A percentile compares a stretch with the other conserved stretches of the same genome.
These are phyloP conservation scores for Zaprionus lachaisei DNA, from an alignment of 1,140 invertebrate species.

Conservation along the genomic window DNA sequence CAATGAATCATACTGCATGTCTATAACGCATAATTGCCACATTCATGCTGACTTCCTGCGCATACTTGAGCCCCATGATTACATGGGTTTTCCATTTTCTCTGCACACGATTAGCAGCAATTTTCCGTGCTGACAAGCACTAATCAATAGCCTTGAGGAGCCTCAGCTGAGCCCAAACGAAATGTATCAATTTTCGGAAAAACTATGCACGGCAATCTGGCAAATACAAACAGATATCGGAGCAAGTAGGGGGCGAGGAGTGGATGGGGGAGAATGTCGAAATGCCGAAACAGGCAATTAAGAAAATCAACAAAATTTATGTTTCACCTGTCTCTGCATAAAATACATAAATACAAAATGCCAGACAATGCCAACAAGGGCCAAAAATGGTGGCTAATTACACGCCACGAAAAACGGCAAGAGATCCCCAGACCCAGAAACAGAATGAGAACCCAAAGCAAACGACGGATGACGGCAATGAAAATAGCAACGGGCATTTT, in stretches of 20 bases:
- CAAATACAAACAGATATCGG: slow-evolving; percentile 45
- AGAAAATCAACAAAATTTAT: slow-evolving; percentile 82
- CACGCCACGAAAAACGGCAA: slow-evolving; percentile 54
- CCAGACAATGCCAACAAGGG: slow-evolving; percentile 63
- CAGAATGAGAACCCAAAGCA: slow-evolving; percentile 4
- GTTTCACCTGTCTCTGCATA: slow-evolving; percentile 81
- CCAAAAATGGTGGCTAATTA: slow-evolving; percentile 72
- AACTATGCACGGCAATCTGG: slow-evolving; percentile 42
- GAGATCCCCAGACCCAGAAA: slow-evolving; percentile 14
- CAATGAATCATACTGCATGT: slow-evolving; percentile 23
- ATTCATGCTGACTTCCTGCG: slow-evolving; percentile 48
- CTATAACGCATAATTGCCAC: slow-evolving; percentile 6
- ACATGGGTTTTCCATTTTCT: slow-evolving; percentile 4
- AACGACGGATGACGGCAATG: slow-evolving; percentile 62
- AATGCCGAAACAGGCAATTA: slow-evolving; percentile 75
- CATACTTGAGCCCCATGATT: slow-evolving; percentile 6
- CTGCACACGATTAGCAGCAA: slow-evolving; percentile 36
- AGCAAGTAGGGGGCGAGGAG: slow-evolving; percentile 20
- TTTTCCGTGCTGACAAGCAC: slow-evolving; percentile 68
- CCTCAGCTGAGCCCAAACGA: slow-evolving; percentile 1
- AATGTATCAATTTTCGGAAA: slow-evolving; percentile 57
- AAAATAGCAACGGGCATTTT: slow-evolving; percentile 78
- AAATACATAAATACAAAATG: slow-evolving; percentile 77
- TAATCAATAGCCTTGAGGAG: slow-evolving; percentile 63
- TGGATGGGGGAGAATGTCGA: slow-evolving; percentile 37